Base-by-base conservation (phyloP, 2,797 vertebrate genomes). In the Acanthurus lineatus region DNA sequence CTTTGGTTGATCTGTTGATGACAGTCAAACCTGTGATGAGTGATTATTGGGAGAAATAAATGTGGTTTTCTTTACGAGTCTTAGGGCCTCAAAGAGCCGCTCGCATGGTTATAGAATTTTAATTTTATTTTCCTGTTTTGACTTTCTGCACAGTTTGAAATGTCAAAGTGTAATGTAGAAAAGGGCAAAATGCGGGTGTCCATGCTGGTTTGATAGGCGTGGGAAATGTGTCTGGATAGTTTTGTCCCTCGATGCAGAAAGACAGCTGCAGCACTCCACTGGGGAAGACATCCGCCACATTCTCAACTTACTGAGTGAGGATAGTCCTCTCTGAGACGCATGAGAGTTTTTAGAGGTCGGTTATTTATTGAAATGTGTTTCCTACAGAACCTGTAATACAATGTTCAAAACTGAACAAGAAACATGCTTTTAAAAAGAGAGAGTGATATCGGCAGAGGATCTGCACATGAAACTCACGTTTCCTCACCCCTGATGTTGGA, bases 221-320 rank as follows among this genome's bases (percentile, higher is more conserved):
- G 85, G 78, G 86, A 89, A 89, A 75, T 61, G 42, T 62, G 53
- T 83, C 49, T 54, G 54, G 42, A 76, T 75, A 57, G 63, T 73
- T 81, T 70, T 53, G 75, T 74, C 70, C 51, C 58, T 77, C 14
- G 6, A 58, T 69, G 38, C 61, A 58, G 35, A 79, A 25, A 64
- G 71, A 82, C 88, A 86, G 87, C 90, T 89, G 89, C 79, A 68
- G 76, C 1, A 19, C 60, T 81, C 85, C 73, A 15, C 6, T 20
- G 76, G 76, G 86, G 56, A 82, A 53, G 32, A 78, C 75, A 70
- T 84, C 84, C 35, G 4, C 67, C 53, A 69, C 68, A 71, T 69
- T 73, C 66, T 69, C 56, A 48, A 78, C 62, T 45, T 28, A 40
- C 51, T 22, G 17, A 61, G 68, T 28, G 69, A 69, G 65, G 56